Conservation (phyloP, 2,797 vertebrate genomes). For the Halcyon smyrnensis region DNA sequence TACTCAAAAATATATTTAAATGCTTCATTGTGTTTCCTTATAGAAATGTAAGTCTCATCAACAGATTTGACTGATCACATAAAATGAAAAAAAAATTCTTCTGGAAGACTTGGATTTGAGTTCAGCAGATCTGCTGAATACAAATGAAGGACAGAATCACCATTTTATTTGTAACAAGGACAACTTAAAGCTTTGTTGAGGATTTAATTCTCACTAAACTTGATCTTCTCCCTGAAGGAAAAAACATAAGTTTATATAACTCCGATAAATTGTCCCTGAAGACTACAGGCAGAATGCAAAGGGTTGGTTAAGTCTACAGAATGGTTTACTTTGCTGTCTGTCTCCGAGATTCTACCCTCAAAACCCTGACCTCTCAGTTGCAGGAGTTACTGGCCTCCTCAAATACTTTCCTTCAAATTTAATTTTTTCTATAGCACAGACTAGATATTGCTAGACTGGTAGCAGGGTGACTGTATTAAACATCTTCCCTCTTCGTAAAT, state of each 20-base stretch:
- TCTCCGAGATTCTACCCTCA: background rate
- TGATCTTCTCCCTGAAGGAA: background rate
- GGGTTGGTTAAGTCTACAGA: background rate
- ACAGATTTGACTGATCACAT: background rate
- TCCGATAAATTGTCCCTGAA: background rate
- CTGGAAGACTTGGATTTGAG: background rate
- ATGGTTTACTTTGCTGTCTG: background rate
- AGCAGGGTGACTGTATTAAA: background rate
- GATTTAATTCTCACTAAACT: slow-evolving; percentile 2
- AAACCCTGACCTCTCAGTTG: background rate
- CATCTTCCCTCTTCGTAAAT: background rate
- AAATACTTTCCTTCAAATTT: background rate
- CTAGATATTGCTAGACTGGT: background rate
- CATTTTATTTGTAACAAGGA: background rate
- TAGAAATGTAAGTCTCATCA: background rate
- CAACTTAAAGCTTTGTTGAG: background rate
- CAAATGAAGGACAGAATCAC: background rate
- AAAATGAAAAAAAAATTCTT: background rate
- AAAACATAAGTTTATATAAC: background rate
- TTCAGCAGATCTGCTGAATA: background rate
- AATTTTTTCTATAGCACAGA: background rate
- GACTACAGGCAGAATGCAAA: background rate
- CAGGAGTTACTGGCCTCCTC: background rate
- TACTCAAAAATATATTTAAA: background rate
- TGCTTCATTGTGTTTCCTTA: background rate